Evolutionary conservation across 1,140 invertebrate species (phyloP), one percentile per base, ranked within the genome.

Genomic region (Megalopta genalis): DNA sequence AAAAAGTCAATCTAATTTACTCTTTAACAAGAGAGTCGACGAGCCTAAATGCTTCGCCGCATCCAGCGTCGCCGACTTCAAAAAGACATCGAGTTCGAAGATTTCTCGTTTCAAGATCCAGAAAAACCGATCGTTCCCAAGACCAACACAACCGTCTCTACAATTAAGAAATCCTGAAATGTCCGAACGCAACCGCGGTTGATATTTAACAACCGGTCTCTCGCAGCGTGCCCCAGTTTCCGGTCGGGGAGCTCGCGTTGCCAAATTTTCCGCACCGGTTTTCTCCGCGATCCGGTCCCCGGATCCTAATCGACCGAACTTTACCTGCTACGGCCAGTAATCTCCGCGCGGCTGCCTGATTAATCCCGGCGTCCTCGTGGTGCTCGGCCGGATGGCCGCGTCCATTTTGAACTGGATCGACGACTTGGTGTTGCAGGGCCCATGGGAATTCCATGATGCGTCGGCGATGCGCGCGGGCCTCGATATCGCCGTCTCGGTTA

Each of bases 361-460:
- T 87, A 9, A 87, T 88, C 16, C 80, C 86, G 14, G 85, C 65
- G 14, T 92, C 90, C 42, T 89, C 89, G 7, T 77, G 82, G 60
- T 83, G 87, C 52, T 83, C 88, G 78, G 32, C 84, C 62, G 77
- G 77, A 81, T 82, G 69, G 78, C 70, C 63, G 66, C 87, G 75
- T 37, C 81, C 73, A 39, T 60, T 74, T 39, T 88, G 89, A 2
- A 86, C 79, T n/a, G 81, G 23, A 66, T 90, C 90, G 9, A 73
- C 39, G n/a, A 77, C 66, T 46, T 90, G 90, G 67, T 91, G 89
- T 59, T 90, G 90, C 46, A 92, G 80, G 2, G 89, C 81, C 92
- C 92, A 92, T 18, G 90, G 82, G 74, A 92, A 92, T 81, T 92
- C 91, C 91, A 92, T 92, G 54, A 66, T 79, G 69, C 25, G 2